These are phyloP conservation scores for silkworm (Bombyx mori) DNA, from an alignment of 1,140 invertebrate genomes.

Conservation along the genomic window DNA sequence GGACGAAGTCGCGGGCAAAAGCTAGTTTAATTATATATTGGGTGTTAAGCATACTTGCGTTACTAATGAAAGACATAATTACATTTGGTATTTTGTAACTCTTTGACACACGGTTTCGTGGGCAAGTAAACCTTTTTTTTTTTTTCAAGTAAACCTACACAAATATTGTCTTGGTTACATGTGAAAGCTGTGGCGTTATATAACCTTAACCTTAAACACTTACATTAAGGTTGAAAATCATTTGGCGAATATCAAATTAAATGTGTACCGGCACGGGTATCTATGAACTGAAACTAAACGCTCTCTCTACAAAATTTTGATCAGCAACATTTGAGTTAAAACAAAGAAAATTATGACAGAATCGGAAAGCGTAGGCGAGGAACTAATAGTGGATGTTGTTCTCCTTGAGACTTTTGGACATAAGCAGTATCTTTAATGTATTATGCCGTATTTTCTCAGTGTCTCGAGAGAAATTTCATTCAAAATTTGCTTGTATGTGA, in stretches of 20 bases:
- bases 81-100: slow-evolving; percentile 4
- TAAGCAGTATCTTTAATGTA: no score
- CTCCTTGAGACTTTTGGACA: no score
- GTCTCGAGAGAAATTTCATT: no score
- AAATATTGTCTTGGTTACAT: slow-evolving; percentile 2
- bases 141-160: slow-evolving; percentile 7
- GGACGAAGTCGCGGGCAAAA: no score
- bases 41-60: no score
- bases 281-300: slow-evolving; percentile 24
- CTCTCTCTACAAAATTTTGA: slow-evolving; percentile 7
- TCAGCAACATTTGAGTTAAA: slow-evolving; percentile 5
- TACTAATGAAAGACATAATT: no score
- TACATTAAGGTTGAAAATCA: slow-evolving; percentile 5
- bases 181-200: no score
- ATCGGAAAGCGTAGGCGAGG: slow-evolving; percentile 1
- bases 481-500: no score
- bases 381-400: not conserved
- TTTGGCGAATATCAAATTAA: not conserved
- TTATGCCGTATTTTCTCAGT: no score
- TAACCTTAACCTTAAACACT: no score
- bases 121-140: slow-evolving; percentile 5
- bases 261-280: slow-evolving; percentile 14
- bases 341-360: slow-evolving; percentile 8
- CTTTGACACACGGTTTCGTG: slow-evolving; percentile 14
- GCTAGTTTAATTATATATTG: no score